Evolutionary conservation across 2,888 invertebrate species (phyloP), one percentile per base, ranked within the genome.

Genomic region (Tipula unca): DNA sequence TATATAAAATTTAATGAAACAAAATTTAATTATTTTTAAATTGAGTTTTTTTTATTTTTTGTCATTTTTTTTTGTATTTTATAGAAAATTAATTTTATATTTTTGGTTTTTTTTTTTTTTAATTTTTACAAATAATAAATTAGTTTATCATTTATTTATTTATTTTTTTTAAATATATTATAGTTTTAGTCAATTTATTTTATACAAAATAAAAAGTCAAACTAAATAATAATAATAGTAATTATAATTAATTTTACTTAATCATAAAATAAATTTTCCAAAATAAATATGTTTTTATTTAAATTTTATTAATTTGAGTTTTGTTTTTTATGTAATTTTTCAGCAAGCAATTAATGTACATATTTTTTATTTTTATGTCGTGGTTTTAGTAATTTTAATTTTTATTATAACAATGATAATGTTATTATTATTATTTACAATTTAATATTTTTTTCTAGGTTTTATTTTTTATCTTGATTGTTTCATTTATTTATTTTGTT

Each of bases 141-240:
- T 69, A 69, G 69, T 69, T 69, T 69, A 69, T 69, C 69, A 69
- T 69, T 69, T 69, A 69, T n/a, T n/a, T n/a, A n/a, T n/a, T n/a
- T n/a, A 0, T 69, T 25, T 69, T 69, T 25, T 1, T 69, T 69
- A 25, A 25, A 25, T 54, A 48, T 69, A 17, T 69, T 69, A 69
- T 69, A 69, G 8, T 48, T 69, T 69, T 69, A 69, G 69, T 69
- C 69, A 69, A 69, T 69, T 69, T 69, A 25, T 69, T 69, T 69
- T 69, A 69, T 69, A 69, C 69, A 69, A 69, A 54, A 54, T 17
- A n/a, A 54, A 69, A 69, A 69, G 8, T 69, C 3, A 69, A 69
- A 25, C 25, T 10, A 25, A 69, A 69, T 48, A 48, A 48, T 48
- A 69, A 48, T 48, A 48, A 48, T 8, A n/a, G n/a, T n/a, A n/a